Base-by-base conservation (phyloP, 1,140 invertebrate genomes). In the Drosophila guanche region DNA sequence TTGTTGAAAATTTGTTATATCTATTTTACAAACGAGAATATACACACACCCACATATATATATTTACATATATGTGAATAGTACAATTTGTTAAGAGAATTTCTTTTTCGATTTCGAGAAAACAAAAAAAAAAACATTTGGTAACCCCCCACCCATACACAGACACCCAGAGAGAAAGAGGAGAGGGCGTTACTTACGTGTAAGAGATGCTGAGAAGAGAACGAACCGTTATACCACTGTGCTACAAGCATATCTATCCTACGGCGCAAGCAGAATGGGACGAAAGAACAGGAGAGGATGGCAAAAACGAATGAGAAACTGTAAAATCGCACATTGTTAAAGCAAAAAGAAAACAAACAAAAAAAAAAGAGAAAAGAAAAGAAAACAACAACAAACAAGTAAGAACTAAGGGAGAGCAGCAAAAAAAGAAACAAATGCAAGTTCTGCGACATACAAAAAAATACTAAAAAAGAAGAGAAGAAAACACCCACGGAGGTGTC, bases 141-240 rank as follows among this genome's bases (percentile, higher is more conserved):
- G 20, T 16, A 25, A 48, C 53, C 33, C n/a, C 55, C 12, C n/a
- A 12, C 2, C 46, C 41, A n/a, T 6, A 45, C 4, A 25, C 23
- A 5, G 7, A 10, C 22, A 33, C 12, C 12, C 12, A 54, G 14
- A 60, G 58, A 40, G 14, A 5, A 4, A 54, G 23, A n/a, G 25
- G 42, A 56, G 37, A 27, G 5, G 25, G 25, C 16, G 25, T 29
- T 10, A 10, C 10, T 1, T 10, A 37, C 33, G 33, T 37, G 55
- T 27, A 20, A 25, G 59, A 27, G 42, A 33, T 37, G 42, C 55
- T 47, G 27, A 27, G 50, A 16, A 55, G 51, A 62, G 45, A 58
- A 29, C 58, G 58, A 84, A 84, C 60, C 79, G 81, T 84, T 84
- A 84, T 84, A 84, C 81, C 56, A 74, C 51, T 78, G 71, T 83